Percentiles rank a stretch among this genome's conserved stretches.
Evolutionary conservation across 2,113 vertebrate genomes (phyloP).

Genomic region (Chaenogobius annularis): DNA sequence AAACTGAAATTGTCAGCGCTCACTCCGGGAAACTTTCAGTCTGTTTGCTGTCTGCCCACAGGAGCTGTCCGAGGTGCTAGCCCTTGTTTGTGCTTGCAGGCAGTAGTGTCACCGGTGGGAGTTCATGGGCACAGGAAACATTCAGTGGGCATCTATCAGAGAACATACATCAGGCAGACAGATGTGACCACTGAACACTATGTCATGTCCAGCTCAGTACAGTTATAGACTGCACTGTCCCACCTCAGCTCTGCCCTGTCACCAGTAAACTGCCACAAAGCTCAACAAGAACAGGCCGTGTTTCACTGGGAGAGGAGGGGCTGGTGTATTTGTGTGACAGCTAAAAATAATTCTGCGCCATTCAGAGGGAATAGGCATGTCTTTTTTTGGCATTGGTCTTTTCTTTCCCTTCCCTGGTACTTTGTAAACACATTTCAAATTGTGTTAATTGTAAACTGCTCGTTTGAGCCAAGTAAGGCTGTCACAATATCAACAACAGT

Average conservation of each 20-base stretch:
- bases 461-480: no score
- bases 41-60: conserved; percentile 12
- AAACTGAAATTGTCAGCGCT: neutral
- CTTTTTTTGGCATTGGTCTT: neutral
- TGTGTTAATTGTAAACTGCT: no score
- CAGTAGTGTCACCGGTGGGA: conserved; percentile 5
- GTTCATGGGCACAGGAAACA: conserved; percentile 22
- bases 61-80: conserved; percentile 43
- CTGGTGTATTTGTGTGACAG: neutral
- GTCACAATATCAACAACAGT: no score
- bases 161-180: conserved; percentile 26
- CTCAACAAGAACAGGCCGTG: neutral
- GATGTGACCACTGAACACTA: conserved; percentile 9
- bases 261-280: neutral
- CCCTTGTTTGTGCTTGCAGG: conserved; percentile 15
- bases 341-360: neutral
- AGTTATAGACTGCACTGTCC: conserved; percentile 7
- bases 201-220: conserved; percentile 28
- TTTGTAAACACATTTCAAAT: no score
- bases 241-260: conserved; percentile 1
- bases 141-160: conserved; percentile 6
- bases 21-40: neutral
- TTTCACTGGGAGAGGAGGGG: neutral
- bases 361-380: neutral
- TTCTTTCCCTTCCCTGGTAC: no score